phyloP scores from a whole-genome alignment of 2,113 vertebrate species.

The Blennius ocellaris region DNA sequence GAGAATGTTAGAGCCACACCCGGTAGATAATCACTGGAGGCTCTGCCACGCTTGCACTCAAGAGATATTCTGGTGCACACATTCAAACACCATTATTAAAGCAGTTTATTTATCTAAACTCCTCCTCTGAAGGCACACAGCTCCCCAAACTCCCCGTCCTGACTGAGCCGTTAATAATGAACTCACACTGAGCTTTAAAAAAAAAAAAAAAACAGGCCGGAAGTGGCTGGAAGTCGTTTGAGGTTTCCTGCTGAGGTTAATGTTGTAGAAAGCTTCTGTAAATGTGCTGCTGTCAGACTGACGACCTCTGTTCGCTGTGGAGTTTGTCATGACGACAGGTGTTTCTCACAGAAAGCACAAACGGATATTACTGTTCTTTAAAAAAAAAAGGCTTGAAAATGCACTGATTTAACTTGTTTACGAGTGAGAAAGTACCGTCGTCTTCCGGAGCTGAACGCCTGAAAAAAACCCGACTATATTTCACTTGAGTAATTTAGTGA shows the following conservation, averaged over 20 bases:
- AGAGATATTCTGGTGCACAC: constrained; percentile 29
- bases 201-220: constrained; percentile 49
- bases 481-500: too few species aligned
- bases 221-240: constrained; percentile 72
- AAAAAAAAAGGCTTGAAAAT: too few species aligned
- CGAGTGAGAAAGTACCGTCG: too few species aligned
- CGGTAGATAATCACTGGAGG: constrained; percentile 51
- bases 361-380: too few species aligned
- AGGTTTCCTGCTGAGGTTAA: constrained; percentile 75
- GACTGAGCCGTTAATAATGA: constrained; percentile 42
- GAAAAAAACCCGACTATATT: too few species aligned
- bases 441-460: too few species aligned
- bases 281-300: constrained; percentile 8
- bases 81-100: constrained; percentile 52
- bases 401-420: too few species aligned
- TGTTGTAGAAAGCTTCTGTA: constrained; percentile 55
- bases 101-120: constrained; percentile 54
- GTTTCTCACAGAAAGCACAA: background rate
- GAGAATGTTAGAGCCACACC: constrained; percentile 54
- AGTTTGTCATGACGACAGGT: constrained; percentile 19
- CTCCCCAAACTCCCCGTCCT: constrained; percentile 18
- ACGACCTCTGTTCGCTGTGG: too few species aligned
- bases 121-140: background rate
- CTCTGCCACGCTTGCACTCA: constrained; percentile 44
- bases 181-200: constrained; percentile 33